Evolutionary conservation across 2,888 invertebrate genomes (phyloP), one percentile per base, ranked within the genome.

Genomic region (Acleris holmiana): DNA sequence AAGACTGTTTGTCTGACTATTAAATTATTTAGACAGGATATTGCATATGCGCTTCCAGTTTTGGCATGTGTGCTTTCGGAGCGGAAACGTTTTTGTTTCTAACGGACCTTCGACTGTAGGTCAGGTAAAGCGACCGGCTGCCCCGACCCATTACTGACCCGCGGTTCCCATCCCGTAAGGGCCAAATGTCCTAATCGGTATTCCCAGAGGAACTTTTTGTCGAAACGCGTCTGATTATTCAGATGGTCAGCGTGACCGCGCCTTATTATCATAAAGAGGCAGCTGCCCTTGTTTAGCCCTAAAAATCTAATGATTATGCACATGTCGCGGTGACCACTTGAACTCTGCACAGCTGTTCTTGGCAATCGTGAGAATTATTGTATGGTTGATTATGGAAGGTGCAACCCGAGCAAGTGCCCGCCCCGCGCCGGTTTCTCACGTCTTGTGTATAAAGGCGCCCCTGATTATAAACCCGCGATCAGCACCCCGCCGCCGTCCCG

Each of bases 401-500:
- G 91, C 89, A 85, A 86, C 70, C 67, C 70, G 82, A 88, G 81
- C 91, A 91, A 91, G 91, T 91, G 91, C 78, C 83, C 85, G 85
- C 88, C 88, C 87, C 85, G 82, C 77, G 82, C 80, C 78, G 82
- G 78, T 75, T 90, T 92, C 91, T 89, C 92, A 89, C 89, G 88
- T 86, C 77, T 73, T 57, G 56, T 66, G 68, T 73, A 78, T 78
- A 84, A 85, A 85, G 73, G 81, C 83, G 85, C 90, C 91, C 88
- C 85, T 85, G 84, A 87, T 89, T 89, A 87, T 86, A 82, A 87
- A 88, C 89, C 85, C 87, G 82, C 87, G 80, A 83, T 80, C 79
- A 79, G 76, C 82, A 79, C 78, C 81, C 77, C 85, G 76, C 77
- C 85, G 76, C 74, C 72, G 73, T 75, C 74, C 76, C 79, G 76